Percentiles rank a stretch among this genome's conserved stretches.
Conservation (phyloP, 1,140 invertebrate species). For the Brachionus koreanus region DNA sequence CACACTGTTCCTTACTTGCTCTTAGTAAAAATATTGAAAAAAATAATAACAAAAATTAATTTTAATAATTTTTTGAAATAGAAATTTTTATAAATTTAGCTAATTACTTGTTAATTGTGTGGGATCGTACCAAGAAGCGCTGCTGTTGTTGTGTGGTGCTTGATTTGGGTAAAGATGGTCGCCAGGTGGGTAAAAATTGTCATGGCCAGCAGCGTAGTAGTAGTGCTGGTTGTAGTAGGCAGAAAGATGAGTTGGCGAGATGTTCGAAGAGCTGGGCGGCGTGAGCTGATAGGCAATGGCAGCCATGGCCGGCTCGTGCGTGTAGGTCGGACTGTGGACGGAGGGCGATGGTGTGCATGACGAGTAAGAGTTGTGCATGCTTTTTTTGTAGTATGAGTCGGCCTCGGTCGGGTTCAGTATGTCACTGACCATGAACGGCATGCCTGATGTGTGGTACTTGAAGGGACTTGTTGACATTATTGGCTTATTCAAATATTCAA, state of each 20-base stretch:
- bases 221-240: slow-evolving; percentile 39
- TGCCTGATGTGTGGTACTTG: not conserved
- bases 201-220: slow-evolving; percentile 55
- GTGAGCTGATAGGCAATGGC: slow-evolving; percentile 10
- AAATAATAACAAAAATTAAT: not conserved
- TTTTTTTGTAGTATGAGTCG: not conserved
- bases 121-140: not conserved
- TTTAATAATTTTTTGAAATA: no score
- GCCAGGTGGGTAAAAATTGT: not conserved
- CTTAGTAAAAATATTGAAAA: not conserved
- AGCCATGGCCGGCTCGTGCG: not conserved
- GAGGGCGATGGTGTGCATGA: slow-evolving; percentile 9
- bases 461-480: slow-evolving; percentile 25
- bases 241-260: not conserved
- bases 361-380: not conserved
- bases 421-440: slow-evolving; percentile 29
- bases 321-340: not conserved
- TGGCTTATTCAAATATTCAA: not conserved
- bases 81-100: no score
- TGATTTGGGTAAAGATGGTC: not conserved
- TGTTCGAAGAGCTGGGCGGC: not conserved
- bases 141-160: not conserved
- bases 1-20: no score
- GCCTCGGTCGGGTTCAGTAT: slow-evolving; percentile 2
- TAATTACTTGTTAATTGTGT: slow-evolving; percentile 20